Conservation (phyloP, 2,113 vertebrate species). For the Paradisaea rubra region DNA sequence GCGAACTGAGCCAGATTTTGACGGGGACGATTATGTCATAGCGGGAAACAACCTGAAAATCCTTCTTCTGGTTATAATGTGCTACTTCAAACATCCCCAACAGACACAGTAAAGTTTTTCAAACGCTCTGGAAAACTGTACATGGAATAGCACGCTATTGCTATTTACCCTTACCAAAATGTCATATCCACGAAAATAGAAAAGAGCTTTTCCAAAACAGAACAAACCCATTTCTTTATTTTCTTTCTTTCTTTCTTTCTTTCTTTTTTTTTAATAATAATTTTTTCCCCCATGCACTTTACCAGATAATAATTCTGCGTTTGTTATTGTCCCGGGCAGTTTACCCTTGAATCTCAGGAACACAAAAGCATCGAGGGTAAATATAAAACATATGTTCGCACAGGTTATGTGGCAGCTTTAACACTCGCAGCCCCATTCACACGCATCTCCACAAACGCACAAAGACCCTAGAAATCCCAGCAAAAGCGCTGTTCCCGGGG, state of each 20-base stretch:
- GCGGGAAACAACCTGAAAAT: slow-evolving; percentile 35
- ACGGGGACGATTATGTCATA: slow-evolving; percentile 16
- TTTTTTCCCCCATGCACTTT: neutral
- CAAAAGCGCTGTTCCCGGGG: neutral
- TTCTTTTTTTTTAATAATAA: neutral
- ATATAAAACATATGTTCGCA: slow-evolving; percentile 31
- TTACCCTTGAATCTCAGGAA: neutral
- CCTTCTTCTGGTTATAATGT: neutral
- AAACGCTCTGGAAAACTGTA: neutral
- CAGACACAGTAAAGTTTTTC: neutral
- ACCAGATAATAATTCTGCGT: neutral
- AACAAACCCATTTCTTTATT: accelerated
- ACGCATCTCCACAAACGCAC: neutral
- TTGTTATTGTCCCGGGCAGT: neutral
- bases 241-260: too few relatives aligned
- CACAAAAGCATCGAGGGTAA: slow-evolving; percentile 11
- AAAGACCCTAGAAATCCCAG: neutral
- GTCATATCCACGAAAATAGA: neutral
- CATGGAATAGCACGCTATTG: neutral
- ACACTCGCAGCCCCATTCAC: neutral
- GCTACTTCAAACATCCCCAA: neutral
- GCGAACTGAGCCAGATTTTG: slow-evolving; percentile 25
- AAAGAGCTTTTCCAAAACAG: neutral
- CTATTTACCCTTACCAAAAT: neutral
- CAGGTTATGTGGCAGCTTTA: slow-evolving; percentile 43